phyloP scores from a whole-genome alignment of 2,113 vertebrate genomes.

The Gracilinanus agilis region DNA sequence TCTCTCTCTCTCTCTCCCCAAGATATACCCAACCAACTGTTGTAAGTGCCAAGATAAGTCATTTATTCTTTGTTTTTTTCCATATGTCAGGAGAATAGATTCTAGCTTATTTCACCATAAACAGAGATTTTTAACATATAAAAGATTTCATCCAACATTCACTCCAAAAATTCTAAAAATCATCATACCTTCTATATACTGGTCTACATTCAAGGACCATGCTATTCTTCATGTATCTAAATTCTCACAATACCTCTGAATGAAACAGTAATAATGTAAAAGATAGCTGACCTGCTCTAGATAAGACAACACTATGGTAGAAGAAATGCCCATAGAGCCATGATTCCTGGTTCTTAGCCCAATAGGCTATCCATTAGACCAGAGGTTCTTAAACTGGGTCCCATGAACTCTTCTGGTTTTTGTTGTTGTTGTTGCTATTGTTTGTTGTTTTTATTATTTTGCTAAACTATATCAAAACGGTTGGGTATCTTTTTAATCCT shows the following conservation, averaged over 20 bases:
- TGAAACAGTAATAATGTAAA: not conserved
- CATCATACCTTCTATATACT: not conserved
- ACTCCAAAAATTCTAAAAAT: constrained; percentile 6
- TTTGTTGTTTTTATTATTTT: not conserved
- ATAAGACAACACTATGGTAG: not conserved
- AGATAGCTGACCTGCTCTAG: not conserved
- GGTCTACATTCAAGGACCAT: not conserved
- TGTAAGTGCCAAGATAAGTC: not conserved
- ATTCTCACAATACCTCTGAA: not conserved
- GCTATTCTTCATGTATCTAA: not conserved
- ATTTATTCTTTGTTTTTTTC: not conserved
- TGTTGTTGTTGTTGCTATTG: too few relatives aligned
- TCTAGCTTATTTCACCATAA: not conserved
- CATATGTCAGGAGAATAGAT: not conserved
- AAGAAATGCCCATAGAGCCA: not conserved
- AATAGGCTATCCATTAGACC: not conserved
- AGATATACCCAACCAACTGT: not conserved
- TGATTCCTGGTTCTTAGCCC: not conserved
- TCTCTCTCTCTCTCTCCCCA: too few relatives aligned
- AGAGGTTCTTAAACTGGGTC: not conserved
- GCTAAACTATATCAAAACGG: not conserved
- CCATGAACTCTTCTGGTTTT: not conserved
- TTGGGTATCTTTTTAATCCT: not conserved
- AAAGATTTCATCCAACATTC: not conserved
- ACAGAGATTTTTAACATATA: not conserved